Evolutionary conservation across 2,113 vertebrate genomes (phyloP), one percentile per base, ranked within the genome.

Genomic region (Sorex fumeus): DNA sequence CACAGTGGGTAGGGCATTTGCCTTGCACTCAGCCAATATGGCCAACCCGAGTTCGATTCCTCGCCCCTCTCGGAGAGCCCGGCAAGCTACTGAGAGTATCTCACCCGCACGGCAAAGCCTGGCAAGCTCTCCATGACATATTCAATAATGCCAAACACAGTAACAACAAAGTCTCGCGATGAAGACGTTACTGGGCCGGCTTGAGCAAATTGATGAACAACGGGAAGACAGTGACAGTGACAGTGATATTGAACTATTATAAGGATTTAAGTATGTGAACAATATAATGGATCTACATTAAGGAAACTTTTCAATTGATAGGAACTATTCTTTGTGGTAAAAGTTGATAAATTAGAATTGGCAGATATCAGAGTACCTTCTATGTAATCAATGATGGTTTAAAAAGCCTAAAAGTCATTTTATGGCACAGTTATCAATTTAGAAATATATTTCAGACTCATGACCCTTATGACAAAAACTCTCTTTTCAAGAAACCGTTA

Each of bases 271-370:
- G 16, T 67, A 62, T 27, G 50, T 50, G 69, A 86, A 74, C 28
- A 82, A 60, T 75, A 57, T 8, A 77, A 87, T 50, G 21, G 79
- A 4, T 57, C 94, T 57, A 67, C 30, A 50, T n/a, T 87, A 69
- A 84, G 19, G 12, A 47, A 72, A 47, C 8, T 62, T 84, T 57
- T 90, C 28, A 43, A 15, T 64, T 19, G 25, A 40, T 8, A 74
- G 7, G 2, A 76, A 34, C 30, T 62, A 57, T 25, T 71, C 6
- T 45, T 50, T 50, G 25, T 25, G 80, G 57, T 71, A 32, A 32
- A 28, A 45, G 40, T 16, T 67, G 57, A 47, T 95, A 36, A n/a
- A 62, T 2, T n/a, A 43, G 32, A 18, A 87, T 69, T 78, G 40
- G 30, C 8, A 50, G 8, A 62, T 7, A 70, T 6, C n/a, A 25